Conservation (phyloP, 2,888 invertebrate species). For the Nomada ferruginata region DNA sequence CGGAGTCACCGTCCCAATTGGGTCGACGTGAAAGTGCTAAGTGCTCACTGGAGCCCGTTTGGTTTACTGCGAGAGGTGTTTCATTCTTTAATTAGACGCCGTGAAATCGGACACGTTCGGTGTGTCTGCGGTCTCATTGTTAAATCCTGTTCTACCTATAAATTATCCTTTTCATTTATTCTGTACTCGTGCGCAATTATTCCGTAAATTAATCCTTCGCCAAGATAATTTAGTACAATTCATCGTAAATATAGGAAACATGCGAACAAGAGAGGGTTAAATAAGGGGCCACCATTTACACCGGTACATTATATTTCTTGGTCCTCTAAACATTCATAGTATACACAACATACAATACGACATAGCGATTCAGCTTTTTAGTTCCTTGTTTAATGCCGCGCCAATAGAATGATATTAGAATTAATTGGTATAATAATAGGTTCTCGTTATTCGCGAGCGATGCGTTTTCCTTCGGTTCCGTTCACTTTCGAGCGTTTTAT, state of each 20-base stretch:
- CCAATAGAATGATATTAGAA: conserved; percentile 19
- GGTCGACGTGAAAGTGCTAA: neutral
- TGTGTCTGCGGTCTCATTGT: conserved; percentile 16
- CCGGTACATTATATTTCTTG: conserved; percentile 79
- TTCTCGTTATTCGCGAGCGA: conserved; percentile 25
- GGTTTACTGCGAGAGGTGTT: conserved; percentile 29
- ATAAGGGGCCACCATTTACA: conserved; percentile 32
- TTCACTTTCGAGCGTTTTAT: neutral
- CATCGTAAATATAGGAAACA: neutral
- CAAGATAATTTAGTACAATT: neutral
- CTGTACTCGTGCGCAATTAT: no score
- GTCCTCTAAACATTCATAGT: conserved; percentile 82
- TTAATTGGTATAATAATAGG: neutral
- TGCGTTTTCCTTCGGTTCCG: neutral
- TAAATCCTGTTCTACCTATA: no score
- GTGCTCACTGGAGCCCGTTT: neutral
- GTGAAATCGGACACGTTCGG: conserved; percentile 42
- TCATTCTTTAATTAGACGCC: conserved; percentile 48
- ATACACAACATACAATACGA: conserved; percentile 78
- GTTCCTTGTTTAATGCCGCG: conserved; percentile 23
- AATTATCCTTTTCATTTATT: no score
- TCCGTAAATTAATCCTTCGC: no score
- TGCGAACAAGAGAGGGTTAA: neutral
- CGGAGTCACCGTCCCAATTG: neutral
- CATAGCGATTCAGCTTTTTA: conserved; percentile 59